phyloP scores from a whole-genome alignment of 2,888 invertebrate genomes.

The Caradrina clavipalpis region DNA sequence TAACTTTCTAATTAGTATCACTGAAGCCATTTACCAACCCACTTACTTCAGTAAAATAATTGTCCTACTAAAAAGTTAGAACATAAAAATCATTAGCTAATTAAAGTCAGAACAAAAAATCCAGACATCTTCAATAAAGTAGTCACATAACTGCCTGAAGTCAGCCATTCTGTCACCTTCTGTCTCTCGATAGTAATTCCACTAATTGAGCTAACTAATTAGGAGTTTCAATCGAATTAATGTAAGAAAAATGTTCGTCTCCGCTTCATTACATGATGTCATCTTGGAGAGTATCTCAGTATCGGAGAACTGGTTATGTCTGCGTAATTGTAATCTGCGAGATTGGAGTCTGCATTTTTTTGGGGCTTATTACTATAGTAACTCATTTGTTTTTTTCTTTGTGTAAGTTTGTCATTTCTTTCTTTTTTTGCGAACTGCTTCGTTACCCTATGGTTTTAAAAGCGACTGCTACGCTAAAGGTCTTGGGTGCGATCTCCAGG shows the following conservation, averaged over 20 bases:
- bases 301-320: slow-evolving; percentile 20
- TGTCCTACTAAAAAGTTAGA: background rate
- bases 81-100: slow-evolving; percentile 37
- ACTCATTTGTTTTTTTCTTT: too few relatives aligned
- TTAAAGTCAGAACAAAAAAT: slow-evolving; percentile 18
- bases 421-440: too few relatives aligned
- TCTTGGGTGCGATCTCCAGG: too few relatives aligned
- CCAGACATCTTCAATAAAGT: slow-evolving; percentile 42
- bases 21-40: background rate
- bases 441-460: too few relatives aligned
- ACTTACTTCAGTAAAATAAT: background rate
- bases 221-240: slow-evolving; percentile 71
- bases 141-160: slow-evolving; percentile 29
- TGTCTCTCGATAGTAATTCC: slow-evolving; percentile 70
- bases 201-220: slow-evolving; percentile 78
- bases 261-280: slow-evolving; percentile 59
- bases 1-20: background rate
- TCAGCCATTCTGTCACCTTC: slow-evolving; percentile 55
- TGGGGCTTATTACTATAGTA: too few relatives aligned
- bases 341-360: background rate
- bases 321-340: slow-evolving; percentile 34
- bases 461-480: too few relatives aligned
- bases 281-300: slow-evolving; percentile 37
- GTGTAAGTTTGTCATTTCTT: too few relatives aligned
- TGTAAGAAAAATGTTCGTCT: slow-evolving; percentile 64